Percentiles rank a stretch among this genome's conserved stretches.
Conservation (phyloP, 2,113 vertebrate species). For the Pygoscelis adeliae region DNA sequence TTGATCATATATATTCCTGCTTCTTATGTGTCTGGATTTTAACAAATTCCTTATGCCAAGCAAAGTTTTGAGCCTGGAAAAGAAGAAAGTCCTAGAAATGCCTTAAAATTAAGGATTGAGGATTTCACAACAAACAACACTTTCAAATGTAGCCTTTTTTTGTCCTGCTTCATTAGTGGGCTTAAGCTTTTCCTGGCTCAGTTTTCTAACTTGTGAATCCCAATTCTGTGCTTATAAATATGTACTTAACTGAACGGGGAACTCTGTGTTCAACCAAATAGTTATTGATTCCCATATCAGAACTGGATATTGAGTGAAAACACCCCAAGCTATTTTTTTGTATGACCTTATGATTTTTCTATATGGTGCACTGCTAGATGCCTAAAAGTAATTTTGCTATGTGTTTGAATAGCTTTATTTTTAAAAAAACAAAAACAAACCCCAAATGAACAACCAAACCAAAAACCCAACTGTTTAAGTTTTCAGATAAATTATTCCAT, state of each 20-base stretch:
- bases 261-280: not conserved
- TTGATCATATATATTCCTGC: not conserved
- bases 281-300: not conserved
- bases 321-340: not conserved
- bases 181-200: not conserved
- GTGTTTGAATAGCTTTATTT: not conserved
- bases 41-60: not conserved
- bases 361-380: not conserved
- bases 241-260: not conserved
- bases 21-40: not conserved
- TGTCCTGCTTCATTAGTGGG: not conserved
- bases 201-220: not conserved
- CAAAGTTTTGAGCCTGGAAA: not conserved
- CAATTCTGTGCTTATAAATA: not conserved
- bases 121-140: not conserved
- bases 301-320: not conserved
- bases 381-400: not conserved
- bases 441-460: not conserved
- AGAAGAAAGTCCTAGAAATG: not conserved
- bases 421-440: not conserved
- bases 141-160: not conserved
- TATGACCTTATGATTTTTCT: not conserved
- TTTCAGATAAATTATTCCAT: not conserved
- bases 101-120: not conserved
- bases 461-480: accelerated